These are phyloP conservation scores for Watsonalla binaria DNA, from an alignment of 2,888 invertebrate genomes.

Conservation along the genomic window DNA sequence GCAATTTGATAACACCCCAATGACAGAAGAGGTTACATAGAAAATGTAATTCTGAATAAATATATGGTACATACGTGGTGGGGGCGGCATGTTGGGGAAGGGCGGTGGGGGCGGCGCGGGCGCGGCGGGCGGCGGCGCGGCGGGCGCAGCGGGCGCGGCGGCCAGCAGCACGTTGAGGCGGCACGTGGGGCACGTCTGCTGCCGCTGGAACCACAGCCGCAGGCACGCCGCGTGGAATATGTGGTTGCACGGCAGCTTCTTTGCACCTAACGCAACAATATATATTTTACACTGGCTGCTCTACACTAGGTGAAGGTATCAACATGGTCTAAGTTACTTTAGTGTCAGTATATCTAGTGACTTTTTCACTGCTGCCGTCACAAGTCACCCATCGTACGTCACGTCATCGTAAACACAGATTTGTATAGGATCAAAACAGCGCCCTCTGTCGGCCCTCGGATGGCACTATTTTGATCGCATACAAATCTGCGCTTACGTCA, in stretches of 20 bases:
- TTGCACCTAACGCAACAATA: slow-evolving; percentile 78
- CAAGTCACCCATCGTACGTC: too few relatives aligned
- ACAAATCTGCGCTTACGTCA: too few relatives aligned
- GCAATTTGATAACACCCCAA: too few relatives aligned
- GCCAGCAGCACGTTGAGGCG: slow-evolving; percentile 88
- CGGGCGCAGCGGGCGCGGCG: slow-evolving; percentile 35
- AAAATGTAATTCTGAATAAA: not conserved
- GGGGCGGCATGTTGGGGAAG: slow-evolving; percentile 59
- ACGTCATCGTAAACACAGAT: too few relatives aligned
- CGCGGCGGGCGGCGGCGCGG: slow-evolving; percentile 18
- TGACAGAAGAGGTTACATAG: too few relatives aligned
- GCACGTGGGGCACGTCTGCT: slow-evolving; percentile 99
- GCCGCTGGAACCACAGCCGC: slow-evolving; percentile 99
- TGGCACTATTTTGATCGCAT: too few relatives aligned
- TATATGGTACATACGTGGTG: slow-evolving; percentile 45
- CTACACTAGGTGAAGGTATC: too few relatives aligned
- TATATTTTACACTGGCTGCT: not conserved
- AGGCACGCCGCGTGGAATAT: slow-evolving; percentile 99
- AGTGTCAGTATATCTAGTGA: too few relatives aligned
- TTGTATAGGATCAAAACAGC: too few relatives aligned
- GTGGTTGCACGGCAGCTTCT: slow-evolving; percentile 99
- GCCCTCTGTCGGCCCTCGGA: too few relatives aligned
- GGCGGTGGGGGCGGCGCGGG: slow-evolving; percentile 43
- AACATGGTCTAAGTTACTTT: too few relatives aligned
- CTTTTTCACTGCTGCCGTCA: too few relatives aligned